Evolutionary conservation across 2,113 vertebrate species (phyloP).

Genomic region (Telmatochromis brichardi): DNA sequence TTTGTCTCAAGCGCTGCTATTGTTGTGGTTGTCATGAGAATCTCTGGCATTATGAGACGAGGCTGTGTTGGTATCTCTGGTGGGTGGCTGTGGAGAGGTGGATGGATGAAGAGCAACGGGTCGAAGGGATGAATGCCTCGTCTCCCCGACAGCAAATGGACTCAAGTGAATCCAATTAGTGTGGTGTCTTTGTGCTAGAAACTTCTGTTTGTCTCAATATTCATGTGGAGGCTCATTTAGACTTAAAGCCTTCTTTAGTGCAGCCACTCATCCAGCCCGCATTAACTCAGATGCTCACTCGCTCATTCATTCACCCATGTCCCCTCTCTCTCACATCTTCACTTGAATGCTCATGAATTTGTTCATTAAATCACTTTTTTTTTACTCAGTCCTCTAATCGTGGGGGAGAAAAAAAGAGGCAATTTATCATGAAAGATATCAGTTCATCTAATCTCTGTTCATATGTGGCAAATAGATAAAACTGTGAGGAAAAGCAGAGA

Average conservation of each 20-base stretch:
- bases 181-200: constrained; percentile 35
- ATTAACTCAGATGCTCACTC: background rate
- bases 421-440: background rate
- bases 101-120: constrained; percentile 27
- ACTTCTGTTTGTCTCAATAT: constrained; percentile 43
- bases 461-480: background rate
- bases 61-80: constrained; percentile 28
- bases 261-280: background rate
- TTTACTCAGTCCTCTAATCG: background rate
- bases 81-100: constrained; percentile 33
- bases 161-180: constrained; percentile 54
- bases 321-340: background rate
- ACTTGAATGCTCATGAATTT: background rate
- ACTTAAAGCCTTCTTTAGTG: background rate
- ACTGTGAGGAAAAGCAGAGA: background rate
- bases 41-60: constrained; percentile 18
- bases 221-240: constrained; percentile 30
- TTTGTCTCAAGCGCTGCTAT: constrained; percentile 28
- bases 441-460: background rate
- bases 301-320: background rate
- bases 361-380: background rate
- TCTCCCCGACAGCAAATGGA: constrained; percentile 53
- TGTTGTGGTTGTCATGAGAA: constrained; percentile 51
- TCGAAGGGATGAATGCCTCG: constrained; percentile 16
- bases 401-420: background rate